phyloP scores from a whole-genome alignment of 2,888 invertebrate genomes.

The Drosophila neutralis region DNA sequence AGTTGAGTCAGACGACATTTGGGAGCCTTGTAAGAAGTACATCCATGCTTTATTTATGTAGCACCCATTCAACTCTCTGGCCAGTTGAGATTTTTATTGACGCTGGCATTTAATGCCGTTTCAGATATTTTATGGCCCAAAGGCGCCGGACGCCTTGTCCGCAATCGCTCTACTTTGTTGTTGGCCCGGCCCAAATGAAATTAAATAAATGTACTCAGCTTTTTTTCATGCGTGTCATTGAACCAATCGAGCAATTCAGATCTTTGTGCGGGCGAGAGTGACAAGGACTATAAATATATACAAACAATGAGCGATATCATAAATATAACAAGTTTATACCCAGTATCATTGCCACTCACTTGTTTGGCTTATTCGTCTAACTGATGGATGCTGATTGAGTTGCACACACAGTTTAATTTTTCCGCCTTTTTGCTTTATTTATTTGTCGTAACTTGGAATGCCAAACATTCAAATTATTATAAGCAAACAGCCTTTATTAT shows the following conservation, averaged over 20 bases:
- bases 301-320: neutral
- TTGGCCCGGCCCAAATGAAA: conserved; percentile 42
- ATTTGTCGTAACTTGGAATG: conserved; percentile 18
- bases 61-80: conserved; percentile 22
- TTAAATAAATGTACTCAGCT: conserved; percentile 36
- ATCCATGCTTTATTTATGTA: conserved; percentile 24
- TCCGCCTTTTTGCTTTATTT: conserved; percentile 38
- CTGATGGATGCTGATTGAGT: conserved; percentile 46
- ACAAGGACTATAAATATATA: conserved; percentile 42
- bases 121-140: conserved; percentile 66
- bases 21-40: conserved; percentile 41
- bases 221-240: conserved; percentile 61
- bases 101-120: conserved; percentile 49
- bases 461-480: conserved; percentile 20
- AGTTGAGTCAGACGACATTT: conserved; percentile 36
- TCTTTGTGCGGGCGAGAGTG: conserved; percentile 26
- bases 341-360: neutral
- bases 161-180: conserved; percentile 19
- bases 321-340: conserved; percentile 1
- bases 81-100: conserved; percentile 55
- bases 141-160: conserved; percentile 64
- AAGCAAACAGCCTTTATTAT: conserved; percentile 15
- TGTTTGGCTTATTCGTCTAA: conserved; percentile 12
- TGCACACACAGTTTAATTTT: too few relatives aligned
- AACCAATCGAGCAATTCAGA: conserved; percentile 46